Percentiles rank a stretch among this genome's conserved stretches.
Conservation (phyloP, 2,888 invertebrate genomes). For the Lamellibrachia satsuma region DNA sequence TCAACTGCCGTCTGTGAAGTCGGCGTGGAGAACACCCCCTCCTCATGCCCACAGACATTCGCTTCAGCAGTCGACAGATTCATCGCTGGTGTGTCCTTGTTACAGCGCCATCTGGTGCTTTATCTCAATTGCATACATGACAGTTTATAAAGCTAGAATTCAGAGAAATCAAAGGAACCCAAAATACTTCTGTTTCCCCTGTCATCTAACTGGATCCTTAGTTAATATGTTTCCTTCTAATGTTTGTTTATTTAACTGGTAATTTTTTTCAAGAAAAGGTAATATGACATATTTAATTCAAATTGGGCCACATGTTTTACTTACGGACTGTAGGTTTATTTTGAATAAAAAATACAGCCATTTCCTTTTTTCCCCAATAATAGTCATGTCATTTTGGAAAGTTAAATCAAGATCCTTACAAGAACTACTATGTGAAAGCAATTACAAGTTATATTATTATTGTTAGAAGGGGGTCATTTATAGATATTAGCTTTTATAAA, state of each 20-base stretch:
- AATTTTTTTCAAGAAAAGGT: not conserved
- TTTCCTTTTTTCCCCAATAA: not conserved
- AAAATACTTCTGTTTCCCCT: not conserved
- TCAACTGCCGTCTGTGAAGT: slow-evolving; percentile 32
- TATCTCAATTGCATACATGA: not conserved
- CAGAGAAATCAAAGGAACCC: not conserved
- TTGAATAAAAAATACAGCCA: not conserved
- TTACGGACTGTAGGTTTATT: not conserved
- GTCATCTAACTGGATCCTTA: not conserved
- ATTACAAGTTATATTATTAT: not conserved
- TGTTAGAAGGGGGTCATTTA: not conserved
- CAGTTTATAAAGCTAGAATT: not conserved
- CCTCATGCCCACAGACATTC: not conserved
- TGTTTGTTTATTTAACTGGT: not conserved
- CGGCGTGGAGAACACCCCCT: slow-evolving; percentile 53
- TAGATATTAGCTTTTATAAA: too few relatives aligned
- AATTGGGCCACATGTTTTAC: not conserved
- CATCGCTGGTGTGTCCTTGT: slow-evolving; percentile 8
- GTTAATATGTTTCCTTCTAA: not conserved
- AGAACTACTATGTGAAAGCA: not conserved
- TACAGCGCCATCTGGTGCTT: not conserved
- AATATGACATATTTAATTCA: not conserved
- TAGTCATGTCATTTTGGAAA: not conserved
- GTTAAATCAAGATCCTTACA: not conserved
- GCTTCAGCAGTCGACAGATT: not conserved